Evolutionary conservation across 2,113 vertebrate genomes (phyloP), one percentile per base, ranked within the genome.

Genomic region (Illadopsis cleaveri): DNA sequence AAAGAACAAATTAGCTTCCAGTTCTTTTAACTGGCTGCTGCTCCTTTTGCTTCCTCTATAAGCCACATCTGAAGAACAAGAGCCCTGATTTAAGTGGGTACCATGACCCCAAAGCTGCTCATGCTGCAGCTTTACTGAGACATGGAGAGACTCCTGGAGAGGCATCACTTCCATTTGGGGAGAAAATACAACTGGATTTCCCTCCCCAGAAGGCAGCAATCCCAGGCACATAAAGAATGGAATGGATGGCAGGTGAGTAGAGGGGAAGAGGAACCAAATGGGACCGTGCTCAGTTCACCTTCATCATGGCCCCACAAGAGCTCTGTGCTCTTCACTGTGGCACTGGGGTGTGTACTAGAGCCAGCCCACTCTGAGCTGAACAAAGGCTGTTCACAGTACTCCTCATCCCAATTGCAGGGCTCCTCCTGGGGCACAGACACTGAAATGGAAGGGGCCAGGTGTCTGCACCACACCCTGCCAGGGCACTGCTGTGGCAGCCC

Each of bases 201-300:
- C 62, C 68, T 80, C 40, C 71, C 62, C 38, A 51, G 62, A 81
- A 86, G n/a, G 58, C 68, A 66, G 68, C 79, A 82, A 69, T 12
- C n/a, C 50, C 61, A 87, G 38, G 33, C 35, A 82, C 51, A 64
- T 22, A 78, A 11, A 77, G 65, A 92, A 95, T 64, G 87, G 78
- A 93, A 97, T 68, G 89, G 71, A 84, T 78, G 72, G 86, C 79
- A 81, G 54, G 75, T 81, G 51, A 93, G 84, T 22, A 42, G 51
- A 84, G 73, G 90, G 87, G 69, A 86, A 96, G 96, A 97, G 97
- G 96, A 96, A 96, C 96, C 96, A 93, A 97, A 97, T 93, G 98
- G 98, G 98, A 98, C 98, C 98, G 98, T 99, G 99, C 98, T 98
- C 86, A 97, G 98, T 99, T 99, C 99, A 99, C 99, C 99, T 99